Conservation (phyloP, 2,113 vertebrate species). For the Felis chaus region DNA sequence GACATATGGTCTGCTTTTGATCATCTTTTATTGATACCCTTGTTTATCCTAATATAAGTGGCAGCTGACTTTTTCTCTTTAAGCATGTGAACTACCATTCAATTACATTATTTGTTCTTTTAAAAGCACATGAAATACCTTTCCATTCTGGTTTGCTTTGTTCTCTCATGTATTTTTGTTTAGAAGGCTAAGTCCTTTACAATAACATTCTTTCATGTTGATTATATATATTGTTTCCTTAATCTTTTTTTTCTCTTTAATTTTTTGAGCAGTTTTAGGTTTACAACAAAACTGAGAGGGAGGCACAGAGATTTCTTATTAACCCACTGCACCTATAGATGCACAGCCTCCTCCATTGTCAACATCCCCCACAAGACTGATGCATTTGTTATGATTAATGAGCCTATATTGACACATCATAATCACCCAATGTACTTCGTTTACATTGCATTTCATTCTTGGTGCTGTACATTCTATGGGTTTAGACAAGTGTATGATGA, state of each 20-base stretch:
- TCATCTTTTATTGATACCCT: neutral
- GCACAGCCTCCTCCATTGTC: neutral
- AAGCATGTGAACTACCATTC: neutral
- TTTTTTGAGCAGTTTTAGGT: constrained; percentile 4
- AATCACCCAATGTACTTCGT: neutral
- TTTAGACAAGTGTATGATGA: neutral
- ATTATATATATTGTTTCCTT: neutral
- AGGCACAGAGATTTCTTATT: neutral
- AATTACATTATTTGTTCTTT: neutral
- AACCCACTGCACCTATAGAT: neutral
- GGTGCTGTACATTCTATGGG: neutral
- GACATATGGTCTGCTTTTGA: neutral
- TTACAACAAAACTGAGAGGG: neutral
- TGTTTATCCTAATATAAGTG: neutral
- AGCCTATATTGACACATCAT: neutral
- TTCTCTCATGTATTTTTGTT: neutral
- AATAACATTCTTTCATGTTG: neutral
- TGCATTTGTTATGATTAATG: neutral
- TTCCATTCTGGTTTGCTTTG: neutral
- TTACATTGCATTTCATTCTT: neutral
- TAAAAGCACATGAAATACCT: neutral
- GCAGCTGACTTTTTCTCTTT: neutral
- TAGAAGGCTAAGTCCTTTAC: neutral
- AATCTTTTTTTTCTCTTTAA: neutral
- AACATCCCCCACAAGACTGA: neutral